Evolutionary conservation across 2,888 invertebrate species (phyloP), one percentile per base, ranked within the genome.

Genomic region (Heliothis peltigera): DNA sequence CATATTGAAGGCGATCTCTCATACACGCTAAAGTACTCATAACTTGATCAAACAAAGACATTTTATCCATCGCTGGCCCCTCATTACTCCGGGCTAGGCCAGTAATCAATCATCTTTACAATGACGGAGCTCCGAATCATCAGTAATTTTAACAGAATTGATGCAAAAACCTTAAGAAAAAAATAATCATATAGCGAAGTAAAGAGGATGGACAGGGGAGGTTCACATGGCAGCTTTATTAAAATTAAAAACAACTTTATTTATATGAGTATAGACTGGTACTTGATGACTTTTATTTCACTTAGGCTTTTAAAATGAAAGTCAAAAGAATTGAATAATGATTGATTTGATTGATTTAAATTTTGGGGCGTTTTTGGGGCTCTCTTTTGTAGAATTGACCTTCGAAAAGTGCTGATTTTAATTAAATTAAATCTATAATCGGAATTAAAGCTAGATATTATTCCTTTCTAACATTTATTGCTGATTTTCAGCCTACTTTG

Each of bases 71-170:
- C 60, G 43, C 71, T 67, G 65, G 66, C 63, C 73, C 22, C 46
- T 79, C 46, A 79, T 67, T 71, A 77, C 67, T 39, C 42, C 32
- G 8, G 19, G 61, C 66, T 54, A 64, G 61, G 39, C 39, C 32
- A 66, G 73, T 68, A 75, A 75, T 81, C 82, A 74, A 81, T 82
- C 69, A 75, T 60, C 44, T 52, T 65, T 56, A 76, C 52, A 70
- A 64, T 57, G 60, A 60, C 61, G 70, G 59, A 65, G 64, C 60
- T 51, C 39, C 67, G 57, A 73, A 74, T 81, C 71, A 61, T 73
- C 79, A 79, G 67, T 74, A 68, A 79, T 81, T 77, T 79, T 48
- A 66, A 72, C 60, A 43, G 68, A 63, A 75, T 74, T 79, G 73
- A 70, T 63, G 79, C 79, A 83, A 81, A 81, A 83, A 83, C 69